A percentile compares a stretch with the other conserved stretches of the same genome.
Conservation (phyloP, 2,113 vertebrate genomes). For the Hydrolagus affinis region DNA sequence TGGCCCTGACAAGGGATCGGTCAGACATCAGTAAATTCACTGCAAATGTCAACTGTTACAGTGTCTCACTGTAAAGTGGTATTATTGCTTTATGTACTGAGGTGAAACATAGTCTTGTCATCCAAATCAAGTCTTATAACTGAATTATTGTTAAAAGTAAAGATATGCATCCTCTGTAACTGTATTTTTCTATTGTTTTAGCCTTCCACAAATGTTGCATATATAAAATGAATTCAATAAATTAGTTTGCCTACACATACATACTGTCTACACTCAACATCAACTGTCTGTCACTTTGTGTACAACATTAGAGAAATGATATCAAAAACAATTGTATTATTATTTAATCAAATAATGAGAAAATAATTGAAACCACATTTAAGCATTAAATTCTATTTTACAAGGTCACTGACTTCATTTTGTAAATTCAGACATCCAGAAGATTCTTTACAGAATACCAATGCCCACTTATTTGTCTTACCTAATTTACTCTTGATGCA, state of each 20-base stretch:
- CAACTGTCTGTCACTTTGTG: no score
- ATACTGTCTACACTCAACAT: no score
- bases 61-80: background rate
- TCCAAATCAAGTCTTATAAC: background rate
- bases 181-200: background rate
- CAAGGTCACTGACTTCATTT: background rate
- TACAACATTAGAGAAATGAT: no score
- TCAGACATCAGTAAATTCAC: background rate
- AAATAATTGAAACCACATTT: background rate
- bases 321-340: no score
- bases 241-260: no score
- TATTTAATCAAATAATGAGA: background rate
- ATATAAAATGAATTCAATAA: background rate
- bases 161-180: background rate
- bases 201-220: background rate
- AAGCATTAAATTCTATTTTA: background rate
- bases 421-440: background rate
- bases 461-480: no score
- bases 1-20: background rate
- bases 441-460: background rate
- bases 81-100: background rate
- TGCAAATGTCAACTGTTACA: background rate
- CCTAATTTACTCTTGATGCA: no score
- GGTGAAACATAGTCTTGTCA: conserved; percentile 1
- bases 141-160: background rate